Conservation (phyloP, 2,797 vertebrate genomes). For the Nyctalus aviator region DNA sequence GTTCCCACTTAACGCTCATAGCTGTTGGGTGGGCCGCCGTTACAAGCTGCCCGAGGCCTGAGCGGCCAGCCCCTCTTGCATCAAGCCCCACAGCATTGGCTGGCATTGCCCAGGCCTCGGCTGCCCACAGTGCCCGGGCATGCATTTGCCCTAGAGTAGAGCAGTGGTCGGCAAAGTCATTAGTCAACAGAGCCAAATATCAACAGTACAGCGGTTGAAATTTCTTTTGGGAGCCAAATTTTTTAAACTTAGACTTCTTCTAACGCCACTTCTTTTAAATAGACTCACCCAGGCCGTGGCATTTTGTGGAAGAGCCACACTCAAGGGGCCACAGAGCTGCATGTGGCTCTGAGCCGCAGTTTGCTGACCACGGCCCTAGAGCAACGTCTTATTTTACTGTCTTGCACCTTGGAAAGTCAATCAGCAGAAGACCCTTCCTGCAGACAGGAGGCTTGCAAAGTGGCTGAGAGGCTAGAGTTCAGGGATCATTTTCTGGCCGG, state of each 20-base stretch:
- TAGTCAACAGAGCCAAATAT: no score
- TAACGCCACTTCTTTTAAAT: no score
- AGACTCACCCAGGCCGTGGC: no score
- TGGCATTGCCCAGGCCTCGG: background rate
- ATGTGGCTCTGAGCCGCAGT: no score
- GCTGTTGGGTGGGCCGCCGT: background rate
- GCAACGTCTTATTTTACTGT: background rate
- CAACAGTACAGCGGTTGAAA: no score
- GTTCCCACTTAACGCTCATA: background rate
- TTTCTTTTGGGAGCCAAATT: no score
- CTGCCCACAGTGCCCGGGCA: rapidly evolving
- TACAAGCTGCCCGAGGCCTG: background rate
- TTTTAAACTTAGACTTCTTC: no score
- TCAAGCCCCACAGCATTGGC: background rate
- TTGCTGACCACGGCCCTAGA: rapidly evolving
- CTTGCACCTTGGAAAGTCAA: background rate
- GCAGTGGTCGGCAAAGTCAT: no score
- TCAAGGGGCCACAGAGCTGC: no score
- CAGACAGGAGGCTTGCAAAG: background rate
- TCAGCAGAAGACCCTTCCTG: background rate
- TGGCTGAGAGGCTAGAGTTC: background rate
- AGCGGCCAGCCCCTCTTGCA: background rate
- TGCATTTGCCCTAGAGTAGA: rapidly evolving
- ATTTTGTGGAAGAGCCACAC: no score
- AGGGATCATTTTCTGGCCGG: background rate